Percentiles rank a stretch among this genome's conserved stretches.
Evolutionary conservation across 2,888 invertebrate species (phyloP).

Genomic region (Ischnus inquisitorius): DNA sequence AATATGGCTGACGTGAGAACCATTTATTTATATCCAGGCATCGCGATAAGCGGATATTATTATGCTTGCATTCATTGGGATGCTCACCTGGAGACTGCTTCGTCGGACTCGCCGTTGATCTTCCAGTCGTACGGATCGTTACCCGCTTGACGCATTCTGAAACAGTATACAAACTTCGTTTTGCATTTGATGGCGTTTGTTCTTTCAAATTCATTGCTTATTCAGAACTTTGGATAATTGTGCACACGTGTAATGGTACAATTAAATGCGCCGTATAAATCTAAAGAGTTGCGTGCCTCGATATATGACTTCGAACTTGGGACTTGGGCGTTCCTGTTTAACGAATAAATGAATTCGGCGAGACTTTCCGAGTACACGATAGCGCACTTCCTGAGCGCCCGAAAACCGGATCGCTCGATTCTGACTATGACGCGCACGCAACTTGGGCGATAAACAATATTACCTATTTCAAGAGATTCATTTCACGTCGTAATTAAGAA

Average conservation of each 20-base stretch:
- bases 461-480: no score
- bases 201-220: not conserved
- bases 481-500: no score
- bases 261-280: conserved; percentile 29
- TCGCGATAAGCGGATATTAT: not conserved
- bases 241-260: conserved; percentile 19
- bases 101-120: conserved; percentile 22
- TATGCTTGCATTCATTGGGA: not conserved
- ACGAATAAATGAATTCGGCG: conserved; percentile 27
- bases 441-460: no score
- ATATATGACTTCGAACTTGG: no score
- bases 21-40: not conserved
- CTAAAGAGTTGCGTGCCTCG: not conserved
- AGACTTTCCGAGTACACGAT: not conserved
- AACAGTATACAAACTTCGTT: conserved; percentile 12
- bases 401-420: no score
- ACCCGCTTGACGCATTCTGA: conserved; percentile 58
- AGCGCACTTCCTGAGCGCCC: not conserved
- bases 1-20: not conserved
- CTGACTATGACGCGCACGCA: no score
- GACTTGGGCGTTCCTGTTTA: not conserved
- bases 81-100: conserved; percentile 48
- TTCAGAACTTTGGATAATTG: conserved; percentile 18
- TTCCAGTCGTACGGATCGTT: conserved; percentile 46
- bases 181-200: not conserved